Percentiles rank a stretch among this genome's conserved stretches.
Evolutionary conservation across 2,113 vertebrate species (phyloP).

Genomic region (Trichechus manatus): DNA sequence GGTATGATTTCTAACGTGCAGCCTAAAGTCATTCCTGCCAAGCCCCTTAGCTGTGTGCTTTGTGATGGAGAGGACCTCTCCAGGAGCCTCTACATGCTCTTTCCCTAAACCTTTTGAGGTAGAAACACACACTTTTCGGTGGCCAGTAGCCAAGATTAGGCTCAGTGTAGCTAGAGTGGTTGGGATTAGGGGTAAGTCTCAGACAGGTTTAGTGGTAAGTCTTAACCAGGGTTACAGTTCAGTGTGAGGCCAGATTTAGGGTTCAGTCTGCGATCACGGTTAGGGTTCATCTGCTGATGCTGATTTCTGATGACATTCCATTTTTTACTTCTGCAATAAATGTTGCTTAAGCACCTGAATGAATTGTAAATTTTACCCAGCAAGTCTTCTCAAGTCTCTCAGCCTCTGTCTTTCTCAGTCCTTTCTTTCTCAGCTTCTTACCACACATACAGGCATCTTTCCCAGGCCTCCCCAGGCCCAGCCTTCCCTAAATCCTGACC

Average conservation of each 20-base stretch:
- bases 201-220: conserved; percentile 58
- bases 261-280: conserved; percentile 27
- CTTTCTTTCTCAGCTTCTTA: not conserved
- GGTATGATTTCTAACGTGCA: no score
- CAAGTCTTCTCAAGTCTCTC: not conserved
- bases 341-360: not conserved
- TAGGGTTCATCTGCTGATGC: conserved; percentile 22
- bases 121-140: not conserved
- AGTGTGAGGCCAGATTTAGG: conserved; percentile 50
- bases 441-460: not conserved
- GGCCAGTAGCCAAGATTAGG: conserved; percentile 46
- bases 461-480: not conserved
- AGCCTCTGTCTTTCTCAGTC: not conserved
- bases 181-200: conserved; percentile 54
- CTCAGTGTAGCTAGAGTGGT: conserved; percentile 30
- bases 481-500: not conserved
- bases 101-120: not conserved
- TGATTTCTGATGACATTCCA: conserved; percentile 41
- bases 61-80: not conserved
- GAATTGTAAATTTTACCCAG: not conserved
- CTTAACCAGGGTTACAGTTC: conserved; percentile 66
- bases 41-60: not conserved
- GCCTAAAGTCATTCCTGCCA: not conserved
- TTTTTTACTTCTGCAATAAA: not conserved
- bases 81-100: conserved; percentile 1